Evolutionary conservation across 2,797 vertebrate species (phyloP), one percentile per base, ranked within the genome.

Genomic region (Sebastes minor): DNA sequence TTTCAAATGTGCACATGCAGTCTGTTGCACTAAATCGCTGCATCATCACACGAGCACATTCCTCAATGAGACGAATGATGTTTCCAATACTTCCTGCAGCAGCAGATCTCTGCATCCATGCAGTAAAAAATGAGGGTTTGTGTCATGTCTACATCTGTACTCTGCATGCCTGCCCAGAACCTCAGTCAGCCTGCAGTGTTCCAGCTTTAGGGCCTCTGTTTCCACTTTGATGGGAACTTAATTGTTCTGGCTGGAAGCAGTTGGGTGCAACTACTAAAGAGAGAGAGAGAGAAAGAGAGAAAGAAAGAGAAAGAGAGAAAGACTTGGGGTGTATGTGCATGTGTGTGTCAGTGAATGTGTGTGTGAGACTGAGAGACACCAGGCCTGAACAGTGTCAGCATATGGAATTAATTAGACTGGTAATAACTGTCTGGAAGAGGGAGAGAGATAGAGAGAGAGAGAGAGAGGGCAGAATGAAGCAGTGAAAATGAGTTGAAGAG

Each of bases 141-240:
- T 82, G 66, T 80, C 86, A 84, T 78, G 73, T 86, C 68, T 65
- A 72, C 86, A 86, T 88, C 82, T 89, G 82, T 65, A 38, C 77
- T 32, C 64, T 30, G 46, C 75, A 73, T 22, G 65, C 65, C 79
- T 74, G 64, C 38, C 71, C 74, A 80, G 80, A 75, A 74, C 77
- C 75, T 78, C 74, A 4, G 74, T 25, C 4, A 78, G 85, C 68
- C 88, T 22, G 14, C 74, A 53, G 71, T 13, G 75, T 8, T 91
- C 64, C 66, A 80, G 74, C 84, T 86, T 53, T 28, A 38, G 88
- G 81, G 74, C 71, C 80, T 83, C 76, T 46, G 82, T 74, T 83
- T 86, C 86, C 89, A 83, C 87, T 91, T 90, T 91, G 86, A 93
- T 88, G 87, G 77, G 74, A 84, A 90, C 77, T 92, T 92, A 94